Percentiles rank a stretch among this genome's conserved stretches.
Evolutionary conservation across 2,113 vertebrate genomes (phyloP).

Genomic region (Uria lomvia): DNA sequence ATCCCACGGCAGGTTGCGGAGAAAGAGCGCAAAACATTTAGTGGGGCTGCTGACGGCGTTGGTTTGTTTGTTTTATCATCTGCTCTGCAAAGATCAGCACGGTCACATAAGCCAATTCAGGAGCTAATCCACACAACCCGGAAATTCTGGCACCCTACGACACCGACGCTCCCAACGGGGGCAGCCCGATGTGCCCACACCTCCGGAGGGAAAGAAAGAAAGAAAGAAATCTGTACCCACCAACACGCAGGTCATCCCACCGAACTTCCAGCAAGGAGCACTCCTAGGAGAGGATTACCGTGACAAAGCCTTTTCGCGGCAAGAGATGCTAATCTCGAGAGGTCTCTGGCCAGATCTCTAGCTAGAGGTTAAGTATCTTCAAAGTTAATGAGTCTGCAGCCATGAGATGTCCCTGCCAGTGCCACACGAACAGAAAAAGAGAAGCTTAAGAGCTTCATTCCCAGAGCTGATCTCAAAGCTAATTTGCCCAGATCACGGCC

Average conservation of each 20-base stretch:
- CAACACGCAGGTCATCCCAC: rapidly evolving
- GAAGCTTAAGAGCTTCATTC: background rate
- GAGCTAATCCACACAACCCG: background rate
- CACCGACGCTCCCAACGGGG: background rate
- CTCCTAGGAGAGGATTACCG: background rate
- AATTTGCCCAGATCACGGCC: rapidly evolving
- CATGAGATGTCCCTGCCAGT: background rate
- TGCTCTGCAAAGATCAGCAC: background rate
- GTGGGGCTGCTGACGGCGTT: background rate
- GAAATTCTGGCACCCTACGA: background rate
- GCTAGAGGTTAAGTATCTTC: background rate
- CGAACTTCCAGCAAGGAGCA: background rate
- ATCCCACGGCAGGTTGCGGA: background rate
- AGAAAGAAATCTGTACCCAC: background rate
- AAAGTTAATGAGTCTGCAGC: background rate
- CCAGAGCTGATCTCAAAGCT: background rate
- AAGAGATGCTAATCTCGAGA: background rate
- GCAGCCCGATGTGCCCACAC: background rate
- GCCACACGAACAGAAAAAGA: background rate
- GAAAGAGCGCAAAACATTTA: rapidly evolving
- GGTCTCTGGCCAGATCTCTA: background rate
- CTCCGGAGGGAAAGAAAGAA: background rate
- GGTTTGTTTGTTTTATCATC: background rate
- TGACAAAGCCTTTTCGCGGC: background rate
- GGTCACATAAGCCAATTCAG: background rate